Evolutionary conservation across 35 echinoderm and acorn worm species (phyloP).

Genomic region (Apostichopus japonicus): DNA sequence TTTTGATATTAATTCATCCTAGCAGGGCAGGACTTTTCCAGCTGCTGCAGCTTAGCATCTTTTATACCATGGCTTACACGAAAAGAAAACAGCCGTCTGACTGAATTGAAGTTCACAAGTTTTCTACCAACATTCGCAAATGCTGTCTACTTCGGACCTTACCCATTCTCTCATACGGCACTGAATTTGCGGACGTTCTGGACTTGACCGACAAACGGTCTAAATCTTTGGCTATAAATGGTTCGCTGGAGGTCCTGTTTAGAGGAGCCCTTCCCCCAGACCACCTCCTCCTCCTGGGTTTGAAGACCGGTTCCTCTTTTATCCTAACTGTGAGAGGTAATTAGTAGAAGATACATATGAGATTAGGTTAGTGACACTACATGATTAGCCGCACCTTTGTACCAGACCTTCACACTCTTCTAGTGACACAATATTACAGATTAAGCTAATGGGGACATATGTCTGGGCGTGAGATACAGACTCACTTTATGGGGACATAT

Average conservation of each 20-base stretch:
- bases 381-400: background rate
- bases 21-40: too few species aligned
- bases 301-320: constrained; percentile 31
- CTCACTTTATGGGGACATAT: too few species aligned
- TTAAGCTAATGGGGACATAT: too few species aligned
- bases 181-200: constrained; percentile 28
- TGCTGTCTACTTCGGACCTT: background rate
- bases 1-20: too few species aligned
- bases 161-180: constrained; percentile 34
- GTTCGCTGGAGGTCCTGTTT: constrained; percentile 62
- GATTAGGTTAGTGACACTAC: background rate
- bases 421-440: too few species aligned
- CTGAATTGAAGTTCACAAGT: too few species aligned
- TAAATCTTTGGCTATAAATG: constrained; percentile 57
- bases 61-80: too few species aligned
- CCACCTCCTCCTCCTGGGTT: constrained; percentile 36
- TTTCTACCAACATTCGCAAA: background rate
- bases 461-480: too few species aligned
- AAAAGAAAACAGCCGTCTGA: too few species aligned
- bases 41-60: too few species aligned
- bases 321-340: constrained; percentile 32
- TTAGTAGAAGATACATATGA: background rate
- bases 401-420: background rate
- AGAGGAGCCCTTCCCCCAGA: constrained; percentile 14
- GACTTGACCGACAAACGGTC: constrained; percentile 34